A percentile compares a stretch with the other conserved stretches of the same genome.
Conservation (phyloP, 2,797 vertebrate genomes). For the Danio tinwini region DNA sequence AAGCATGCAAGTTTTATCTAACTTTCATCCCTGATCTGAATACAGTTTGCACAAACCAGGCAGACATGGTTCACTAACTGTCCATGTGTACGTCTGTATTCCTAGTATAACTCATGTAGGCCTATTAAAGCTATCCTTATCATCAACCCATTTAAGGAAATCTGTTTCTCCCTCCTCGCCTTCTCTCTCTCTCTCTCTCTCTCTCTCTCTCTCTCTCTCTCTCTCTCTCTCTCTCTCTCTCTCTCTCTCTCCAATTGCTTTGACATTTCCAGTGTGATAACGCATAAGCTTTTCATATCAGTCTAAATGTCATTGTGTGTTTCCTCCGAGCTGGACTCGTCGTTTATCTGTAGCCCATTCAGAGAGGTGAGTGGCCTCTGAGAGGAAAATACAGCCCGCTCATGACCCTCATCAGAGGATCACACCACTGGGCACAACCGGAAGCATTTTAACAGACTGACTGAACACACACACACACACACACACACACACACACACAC, state of each 20-base stretch:
- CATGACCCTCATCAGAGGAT: slow-evolving; percentile 24
- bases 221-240: no score
- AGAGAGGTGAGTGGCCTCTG: slow-evolving; percentile 34
- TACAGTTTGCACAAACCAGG: background rate
- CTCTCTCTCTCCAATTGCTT: slow-evolving; percentile 35
- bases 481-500: background rate
- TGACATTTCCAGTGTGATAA: slow-evolving; percentile 63
- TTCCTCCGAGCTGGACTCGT: slow-evolving; percentile 42
- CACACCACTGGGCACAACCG: background rate
- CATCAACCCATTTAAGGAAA: background rate
- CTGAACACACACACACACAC: slow-evolving; percentile 3
- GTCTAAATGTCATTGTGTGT: slow-evolving; percentile 62
- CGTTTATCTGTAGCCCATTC: slow-evolving; percentile 40
- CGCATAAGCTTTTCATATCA: slow-evolving; percentile 59
- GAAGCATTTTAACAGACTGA: slow-evolving; percentile 24
- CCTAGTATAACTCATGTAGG: background rate
- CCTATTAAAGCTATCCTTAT: slow-evolving; percentile 28
- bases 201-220: no score
- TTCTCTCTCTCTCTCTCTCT: background rate
- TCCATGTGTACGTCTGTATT: background rate
- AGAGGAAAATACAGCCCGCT: slow-evolving; percentile 57
- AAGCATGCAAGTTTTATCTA: background rate
- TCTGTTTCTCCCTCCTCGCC: slow-evolving; percentile 5
- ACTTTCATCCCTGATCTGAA: background rate
- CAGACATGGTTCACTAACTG: slow-evolving; percentile 1